Evolutionary conservation across 2,113 vertebrate species (phyloP).

Genomic region (Callipepla californica): DNA sequence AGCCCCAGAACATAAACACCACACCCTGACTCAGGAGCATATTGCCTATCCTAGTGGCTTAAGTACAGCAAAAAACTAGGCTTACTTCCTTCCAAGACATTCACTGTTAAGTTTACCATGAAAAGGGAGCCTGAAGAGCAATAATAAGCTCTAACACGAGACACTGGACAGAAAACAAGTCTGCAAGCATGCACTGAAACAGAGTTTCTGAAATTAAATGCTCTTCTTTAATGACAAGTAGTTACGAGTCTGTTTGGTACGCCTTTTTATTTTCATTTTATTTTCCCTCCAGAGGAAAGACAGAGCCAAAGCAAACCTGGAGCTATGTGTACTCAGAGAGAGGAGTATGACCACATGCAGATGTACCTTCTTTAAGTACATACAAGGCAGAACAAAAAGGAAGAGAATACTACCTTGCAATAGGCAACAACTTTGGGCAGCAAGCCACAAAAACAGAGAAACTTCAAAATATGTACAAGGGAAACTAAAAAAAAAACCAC

Average conservation of each 20-base stretch:
- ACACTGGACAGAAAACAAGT: not conserved
- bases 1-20: not conserved
- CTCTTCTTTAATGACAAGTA: not conserved
- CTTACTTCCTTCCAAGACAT: not conserved
- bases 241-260: not conserved
- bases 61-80: not conserved
- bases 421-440: accelerated
- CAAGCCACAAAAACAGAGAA: not conserved
- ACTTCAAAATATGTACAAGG: not conserved
- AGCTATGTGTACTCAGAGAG: not conserved
- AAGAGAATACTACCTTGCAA: not conserved
- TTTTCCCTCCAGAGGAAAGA: not conserved
- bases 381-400: not conserved
- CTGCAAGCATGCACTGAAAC: not conserved
- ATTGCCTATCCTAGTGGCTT: not conserved
- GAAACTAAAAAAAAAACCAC: not conserved
- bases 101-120: not conserved
- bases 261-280: too few relatives aligned
- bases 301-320: not conserved
- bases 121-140: not conserved
- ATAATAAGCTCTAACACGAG: not conserved
- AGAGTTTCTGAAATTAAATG: not conserved
- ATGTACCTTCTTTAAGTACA: not conserved
- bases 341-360: not conserved
- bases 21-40: not conserved